Evolutionary conservation across 2,888 invertebrate genomes (phyloP), one percentile per base, ranked within the genome.

Genomic region (Cerastis leucographa): DNA sequence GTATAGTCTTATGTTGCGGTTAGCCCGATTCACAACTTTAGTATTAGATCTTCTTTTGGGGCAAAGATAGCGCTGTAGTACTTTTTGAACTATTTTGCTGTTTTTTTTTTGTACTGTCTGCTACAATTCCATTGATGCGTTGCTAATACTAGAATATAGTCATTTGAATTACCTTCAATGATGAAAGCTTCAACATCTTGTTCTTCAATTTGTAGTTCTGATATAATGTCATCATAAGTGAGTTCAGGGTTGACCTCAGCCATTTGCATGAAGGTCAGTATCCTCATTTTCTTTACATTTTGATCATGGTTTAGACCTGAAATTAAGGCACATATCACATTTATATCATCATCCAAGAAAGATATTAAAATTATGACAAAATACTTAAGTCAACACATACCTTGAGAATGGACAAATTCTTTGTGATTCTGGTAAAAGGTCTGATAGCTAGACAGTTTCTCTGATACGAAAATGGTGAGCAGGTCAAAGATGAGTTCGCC

Each of bases 191-290:
- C 99, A 0, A 99, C 99, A 94, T 99, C 98, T 83, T 98, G 98
- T 81, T 98, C 98, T 73, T 97, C 97, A 80, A 99, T 98, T 93
- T 99, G 98, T 80, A 99, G 96, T 94, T 99, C 99, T 71, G 98
- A 97, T 90, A 98, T 98, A 82, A 99, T 98, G 29, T 98, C 98
- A 84, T 98, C 98, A 93, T 99, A 99, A n/a, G 98, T 97, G 95
- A 99, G 98, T 96, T 99, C 99, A 42, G 99, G 98, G 92, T 98
- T 98, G 74, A 97, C 98, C 94, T 99, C 99, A 7, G 99, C 99
- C 96, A 99, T 97, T 93, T 99, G 99, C 99, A 99, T 99, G 93
- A 99, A 99, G 0, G 99, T 99, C 74, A 99, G 94, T 89, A 99
- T 97, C 83, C 99, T 97, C 99, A 99, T 99, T 95, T 99, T 99